Conservation (phyloP, 2,113 vertebrate species). For the Cyanoderma ruficeps region DNA sequence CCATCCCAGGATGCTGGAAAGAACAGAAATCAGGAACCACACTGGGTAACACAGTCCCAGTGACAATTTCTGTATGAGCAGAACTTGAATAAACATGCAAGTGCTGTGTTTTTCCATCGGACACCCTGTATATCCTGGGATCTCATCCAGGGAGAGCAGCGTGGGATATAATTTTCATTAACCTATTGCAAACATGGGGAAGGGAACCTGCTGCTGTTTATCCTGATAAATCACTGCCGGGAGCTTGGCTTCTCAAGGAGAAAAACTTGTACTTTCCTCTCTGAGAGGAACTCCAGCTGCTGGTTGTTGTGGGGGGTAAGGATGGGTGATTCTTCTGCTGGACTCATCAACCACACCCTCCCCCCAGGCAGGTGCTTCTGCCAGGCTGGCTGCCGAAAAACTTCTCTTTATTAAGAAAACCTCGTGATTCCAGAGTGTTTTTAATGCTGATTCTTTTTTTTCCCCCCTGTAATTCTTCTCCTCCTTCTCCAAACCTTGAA, state of each 20-base stretch:
- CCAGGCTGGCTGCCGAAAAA: not conserved
- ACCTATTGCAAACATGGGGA: accelerated
- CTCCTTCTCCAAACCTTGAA: conserved; percentile 16
- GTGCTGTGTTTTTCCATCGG: not conserved
- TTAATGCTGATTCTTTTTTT: not conserved
- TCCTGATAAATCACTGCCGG: not conserved
- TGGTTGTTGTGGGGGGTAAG: not conserved
- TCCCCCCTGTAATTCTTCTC: not conserved
- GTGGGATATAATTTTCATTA: not conserved
- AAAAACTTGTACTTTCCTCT: not conserved
- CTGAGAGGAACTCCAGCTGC: not conserved
- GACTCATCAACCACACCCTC: not conserved
- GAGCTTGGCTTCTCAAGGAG: not conserved
- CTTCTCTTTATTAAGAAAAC: not conserved
- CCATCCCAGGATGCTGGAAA: not conserved
- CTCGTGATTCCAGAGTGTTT: not conserved
- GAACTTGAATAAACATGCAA: not conserved
- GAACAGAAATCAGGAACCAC: not conserved
- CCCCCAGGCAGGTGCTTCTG: not conserved
- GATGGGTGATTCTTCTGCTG: not conserved
- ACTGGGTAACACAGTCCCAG: not conserved
- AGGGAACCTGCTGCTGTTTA: not conserved
- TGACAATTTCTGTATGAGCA: not conserved
- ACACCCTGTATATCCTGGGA: not conserved
- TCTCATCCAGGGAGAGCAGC: not conserved